Conservation (phyloP, 2,888 invertebrate genomes). For the Dasypolia templi region DNA sequence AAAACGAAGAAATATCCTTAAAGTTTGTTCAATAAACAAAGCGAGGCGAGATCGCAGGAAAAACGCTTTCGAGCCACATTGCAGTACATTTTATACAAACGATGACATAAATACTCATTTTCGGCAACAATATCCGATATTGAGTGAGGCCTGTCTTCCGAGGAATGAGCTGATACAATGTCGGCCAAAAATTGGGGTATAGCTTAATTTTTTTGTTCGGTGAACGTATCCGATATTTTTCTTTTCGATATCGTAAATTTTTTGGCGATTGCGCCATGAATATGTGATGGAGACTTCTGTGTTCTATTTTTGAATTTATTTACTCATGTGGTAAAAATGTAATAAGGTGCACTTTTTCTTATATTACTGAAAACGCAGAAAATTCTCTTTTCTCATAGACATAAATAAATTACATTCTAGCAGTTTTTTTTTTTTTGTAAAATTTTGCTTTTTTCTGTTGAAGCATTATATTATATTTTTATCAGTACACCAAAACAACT, state of each 20-base stretch:
- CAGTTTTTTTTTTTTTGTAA: background rate
- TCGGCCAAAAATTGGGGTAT: constrained; percentile 67
- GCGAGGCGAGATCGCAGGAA: constrained; percentile 75
- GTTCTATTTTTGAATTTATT: constrained; percentile 60
- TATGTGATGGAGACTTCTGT: constrained; percentile 59
- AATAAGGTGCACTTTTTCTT: constrained; percentile 9
- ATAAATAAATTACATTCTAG: background rate
- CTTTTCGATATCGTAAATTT: constrained; percentile 69
- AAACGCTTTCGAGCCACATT: constrained; percentile 75
- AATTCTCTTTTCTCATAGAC: background rate
- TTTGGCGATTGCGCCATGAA: constrained; percentile 66
- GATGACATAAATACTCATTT: constrained; percentile 90
- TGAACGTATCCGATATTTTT: constrained; percentile 66
- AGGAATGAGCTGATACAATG: constrained; percentile 74
- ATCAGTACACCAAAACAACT: background rate
- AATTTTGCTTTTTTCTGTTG: background rate
- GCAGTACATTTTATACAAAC: constrained; percentile 87
- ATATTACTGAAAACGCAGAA: background rate
- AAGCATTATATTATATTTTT: too few species aligned
- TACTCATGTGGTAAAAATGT: constrained; percentile 47
- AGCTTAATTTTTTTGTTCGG: constrained; percentile 70
- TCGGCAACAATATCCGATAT: constrained; percentile 90
- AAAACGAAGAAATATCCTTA: constrained; percentile 69
- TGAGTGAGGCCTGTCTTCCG: constrained; percentile 89
- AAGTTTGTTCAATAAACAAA: constrained; percentile 74